Conservation (phyloP, 2,113 vertebrate genomes). For the Pristiophorus japonicus region DNA sequence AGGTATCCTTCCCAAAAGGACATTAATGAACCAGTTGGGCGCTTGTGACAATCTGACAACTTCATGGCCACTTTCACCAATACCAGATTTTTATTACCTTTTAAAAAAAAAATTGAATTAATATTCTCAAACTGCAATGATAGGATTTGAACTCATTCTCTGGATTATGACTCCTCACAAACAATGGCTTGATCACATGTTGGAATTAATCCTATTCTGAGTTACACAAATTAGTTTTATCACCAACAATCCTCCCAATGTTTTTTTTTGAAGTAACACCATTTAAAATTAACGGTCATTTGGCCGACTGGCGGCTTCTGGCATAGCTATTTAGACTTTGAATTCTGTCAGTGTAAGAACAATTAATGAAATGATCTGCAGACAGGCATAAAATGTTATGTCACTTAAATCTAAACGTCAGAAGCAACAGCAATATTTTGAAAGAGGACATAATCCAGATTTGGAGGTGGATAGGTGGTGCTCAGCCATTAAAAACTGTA, state of each 20-base stretch:
- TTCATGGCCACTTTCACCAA: not conserved
- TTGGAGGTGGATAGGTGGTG: not conserved
- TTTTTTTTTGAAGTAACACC: not conserved
- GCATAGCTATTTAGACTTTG: not conserved
- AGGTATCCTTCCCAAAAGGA: not conserved
- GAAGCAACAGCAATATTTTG: not conserved
- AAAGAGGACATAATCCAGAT: not conserved
- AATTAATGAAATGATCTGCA: constrained; percentile 7
- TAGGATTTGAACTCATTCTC: not conserved
- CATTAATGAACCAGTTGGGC: not conserved
- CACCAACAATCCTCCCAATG: not conserved
- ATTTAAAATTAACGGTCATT: not conserved
- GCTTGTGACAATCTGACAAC: not conserved
- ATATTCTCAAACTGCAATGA: not conserved
- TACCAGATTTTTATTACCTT: not conserved
- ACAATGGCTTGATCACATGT: not conserved
- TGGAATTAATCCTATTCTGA: not conserved
- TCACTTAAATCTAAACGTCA: not conserved
- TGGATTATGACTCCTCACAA: not conserved
- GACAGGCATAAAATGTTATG: not conserved
- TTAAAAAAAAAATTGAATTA: not conserved
- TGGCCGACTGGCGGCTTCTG: not conserved
- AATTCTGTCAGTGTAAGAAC: not conserved
- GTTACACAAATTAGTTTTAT: not conserved
- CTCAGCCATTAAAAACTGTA: not conserved